These are phyloP conservation scores for Eumaeus atala DNA, from an alignment of 1,140 invertebrate genomes.

Conservation along the genomic window DNA sequence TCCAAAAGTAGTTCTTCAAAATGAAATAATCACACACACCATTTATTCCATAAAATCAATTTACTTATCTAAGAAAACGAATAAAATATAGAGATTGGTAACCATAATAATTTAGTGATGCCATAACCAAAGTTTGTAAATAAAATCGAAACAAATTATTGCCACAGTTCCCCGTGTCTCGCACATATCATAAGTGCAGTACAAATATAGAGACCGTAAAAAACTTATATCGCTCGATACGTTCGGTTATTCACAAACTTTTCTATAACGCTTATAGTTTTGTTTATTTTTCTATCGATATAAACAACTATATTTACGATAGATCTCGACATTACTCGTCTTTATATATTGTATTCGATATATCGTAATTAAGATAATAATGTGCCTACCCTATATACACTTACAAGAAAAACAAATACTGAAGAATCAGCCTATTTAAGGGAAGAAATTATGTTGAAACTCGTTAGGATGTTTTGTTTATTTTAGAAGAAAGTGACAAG, in stretches of 20 bases:
- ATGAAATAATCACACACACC: no score
- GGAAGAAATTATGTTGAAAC: no score
- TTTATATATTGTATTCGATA: no score
- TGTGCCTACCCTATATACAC: no score
- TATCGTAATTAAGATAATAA: no score
- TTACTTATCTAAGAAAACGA: conserved; percentile 12
- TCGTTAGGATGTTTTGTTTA: no score
- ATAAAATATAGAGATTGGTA: conserved; percentile 16
- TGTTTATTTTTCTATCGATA: conserved; percentile 34
- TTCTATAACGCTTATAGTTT: conserved; percentile 45
- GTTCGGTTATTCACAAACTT: conserved; percentile 50
- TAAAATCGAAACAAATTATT: conserved; percentile 66
- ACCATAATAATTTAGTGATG: conserved; percentile 45
- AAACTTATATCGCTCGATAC: conserved; percentile 45
- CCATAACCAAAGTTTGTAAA: conserved; percentile 61
- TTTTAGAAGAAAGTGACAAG: no score
- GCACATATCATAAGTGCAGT: conserved; percentile 70
- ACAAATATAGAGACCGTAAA: conserved; percentile 49
- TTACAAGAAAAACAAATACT: no score
- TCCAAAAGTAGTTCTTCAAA: no score
- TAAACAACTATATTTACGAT: conserved; percentile 13
- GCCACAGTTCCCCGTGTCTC: conserved; percentile 36
- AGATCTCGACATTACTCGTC: no score
- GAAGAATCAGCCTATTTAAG: no score
- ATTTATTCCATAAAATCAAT: neutral